A percentile compares a stretch with the other conserved stretches of the same genome.
phyloP scores from a whole-genome alignment of 1,140 invertebrate species.

The Eriocheir sinensis region DNA sequence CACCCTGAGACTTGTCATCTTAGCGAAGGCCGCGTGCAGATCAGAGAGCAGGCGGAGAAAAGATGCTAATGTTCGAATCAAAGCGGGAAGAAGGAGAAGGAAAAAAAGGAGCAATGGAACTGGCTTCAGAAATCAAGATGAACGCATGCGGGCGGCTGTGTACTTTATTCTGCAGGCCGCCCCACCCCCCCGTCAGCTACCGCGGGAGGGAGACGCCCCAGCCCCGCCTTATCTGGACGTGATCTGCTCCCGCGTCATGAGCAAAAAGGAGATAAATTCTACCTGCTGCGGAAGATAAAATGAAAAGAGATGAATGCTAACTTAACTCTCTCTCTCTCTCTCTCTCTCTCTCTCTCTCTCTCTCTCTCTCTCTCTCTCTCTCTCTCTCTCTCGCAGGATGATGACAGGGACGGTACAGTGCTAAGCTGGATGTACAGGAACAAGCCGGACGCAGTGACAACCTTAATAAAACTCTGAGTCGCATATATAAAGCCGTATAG shows the following conservation, averaged over 20 bases:
- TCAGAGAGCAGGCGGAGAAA: background rate
- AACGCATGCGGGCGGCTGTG: background rate
- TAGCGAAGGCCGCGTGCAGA: background rate
- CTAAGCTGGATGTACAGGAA: too few relatives aligned
- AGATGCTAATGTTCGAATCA: background rate
- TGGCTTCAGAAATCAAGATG: background rate
- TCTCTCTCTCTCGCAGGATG: background rate
- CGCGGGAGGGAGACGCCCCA: background rate
- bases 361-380: constrained; percentile 22
- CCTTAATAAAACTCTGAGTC: too few relatives aligned
- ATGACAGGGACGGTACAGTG: too few relatives aligned
- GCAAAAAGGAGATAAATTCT: background rate
- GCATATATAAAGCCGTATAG: too few relatives aligned
- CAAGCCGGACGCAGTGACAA: too few relatives aligned
- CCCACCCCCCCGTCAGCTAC: background rate
- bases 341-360: constrained; percentile 22
- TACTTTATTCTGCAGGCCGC: background rate
- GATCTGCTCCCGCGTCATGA: background rate
- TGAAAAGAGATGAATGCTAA: background rate
- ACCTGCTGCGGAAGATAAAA: background rate
- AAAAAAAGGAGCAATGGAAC: background rate
- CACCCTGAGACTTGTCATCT: background rate
- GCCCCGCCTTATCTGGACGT: background rate
- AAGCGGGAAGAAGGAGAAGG: background rate
- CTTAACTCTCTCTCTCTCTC: background rate